Evolutionary conservation across 2,797 vertebrate genomes (phyloP).

Genomic region (Taenioides sp.): DNA sequence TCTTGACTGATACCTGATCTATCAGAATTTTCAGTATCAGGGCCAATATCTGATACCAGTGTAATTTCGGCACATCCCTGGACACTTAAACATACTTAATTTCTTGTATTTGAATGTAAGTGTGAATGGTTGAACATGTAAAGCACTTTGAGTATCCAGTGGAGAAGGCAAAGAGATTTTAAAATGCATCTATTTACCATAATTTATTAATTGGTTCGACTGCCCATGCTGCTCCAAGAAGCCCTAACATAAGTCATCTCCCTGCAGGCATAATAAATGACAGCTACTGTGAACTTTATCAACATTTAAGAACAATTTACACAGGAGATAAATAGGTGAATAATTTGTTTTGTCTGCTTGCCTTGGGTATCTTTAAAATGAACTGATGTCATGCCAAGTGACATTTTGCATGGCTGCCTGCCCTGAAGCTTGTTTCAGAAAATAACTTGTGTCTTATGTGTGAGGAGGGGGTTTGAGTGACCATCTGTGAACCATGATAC

Average conservation of each 20-base stretch:
- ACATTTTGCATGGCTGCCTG: constrained; percentile 55
- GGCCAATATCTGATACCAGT: no score
- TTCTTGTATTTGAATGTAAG: no score
- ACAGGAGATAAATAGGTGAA: constrained; percentile 34
- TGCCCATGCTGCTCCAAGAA: neutral
- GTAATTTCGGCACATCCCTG: no score
- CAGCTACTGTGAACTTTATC: neutral
- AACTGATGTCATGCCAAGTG: constrained; percentile 55
- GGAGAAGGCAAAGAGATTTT: neutral
- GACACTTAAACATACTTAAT: no score
- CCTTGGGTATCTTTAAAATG: constrained; percentile 42
- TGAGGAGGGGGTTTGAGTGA: constrained; percentile 12
- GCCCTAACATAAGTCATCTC: neutral
- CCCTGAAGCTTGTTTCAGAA: constrained; percentile 41
- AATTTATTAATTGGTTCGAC: constrained; percentile 3
- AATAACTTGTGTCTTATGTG: constrained; percentile 36
- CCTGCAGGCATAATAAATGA: neutral
- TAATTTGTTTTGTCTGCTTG: constrained; percentile 53
- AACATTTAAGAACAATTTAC: constrained; percentile 33
- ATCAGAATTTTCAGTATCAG: no score
- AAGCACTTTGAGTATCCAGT: neutral
- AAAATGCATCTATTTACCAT: neutral
- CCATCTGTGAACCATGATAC: constrained; percentile 11
- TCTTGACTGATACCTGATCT: no score
- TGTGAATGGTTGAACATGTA: neutral